A percentile compares a stretch with the other conserved stretches of the same genome.
phyloP scores from a whole-genome alignment of 2,797 vertebrate genomes.

The Hipposideros larvatus region DNA sequence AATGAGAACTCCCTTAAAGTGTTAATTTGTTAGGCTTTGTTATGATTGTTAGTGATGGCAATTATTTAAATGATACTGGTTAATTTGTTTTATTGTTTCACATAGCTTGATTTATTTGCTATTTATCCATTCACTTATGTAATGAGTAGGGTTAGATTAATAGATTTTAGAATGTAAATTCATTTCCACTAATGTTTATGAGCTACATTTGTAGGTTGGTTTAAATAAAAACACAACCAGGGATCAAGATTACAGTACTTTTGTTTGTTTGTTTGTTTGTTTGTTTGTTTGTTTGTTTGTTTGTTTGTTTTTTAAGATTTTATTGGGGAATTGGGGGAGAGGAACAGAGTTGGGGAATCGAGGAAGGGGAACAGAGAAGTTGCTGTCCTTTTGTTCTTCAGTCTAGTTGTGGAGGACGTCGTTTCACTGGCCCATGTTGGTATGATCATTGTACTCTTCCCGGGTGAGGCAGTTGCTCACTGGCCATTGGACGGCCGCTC shows the following conservation, averaged over 20 bases:
- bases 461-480: too few species aligned
- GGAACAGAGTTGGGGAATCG: too few species aligned
- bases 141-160: slow-evolving; percentile 86
- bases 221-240: slow-evolving; percentile 84
- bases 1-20: slow-evolving; percentile 70
- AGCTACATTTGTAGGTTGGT: slow-evolving; percentile 77
- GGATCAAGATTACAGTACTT: slow-evolving; percentile 79
- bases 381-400: too few species aligned
- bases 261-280: too few species aligned
- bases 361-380: too few species aligned
- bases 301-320: too few species aligned
- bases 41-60: slow-evolving; percentile 73
- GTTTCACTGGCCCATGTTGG: too few species aligned
- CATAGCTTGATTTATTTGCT: slow-evolving; percentile 84
- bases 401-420: too few species aligned
- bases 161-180: slow-evolving; percentile 85
- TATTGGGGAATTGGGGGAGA: too few species aligned
- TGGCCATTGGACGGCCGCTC: too few species aligned
- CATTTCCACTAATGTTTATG: slow-evolving; percentile 84
- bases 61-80: slow-evolving; percentile 86
- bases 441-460: too few species aligned
- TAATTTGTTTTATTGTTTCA: slow-evolving; percentile 86
- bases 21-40: slow-evolving; percentile 75
- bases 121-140: slow-evolving; percentile 81
- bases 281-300: too few species aligned